A percentile compares a stretch with the other conserved stretches of the same genome.
Conservation (phyloP, 2,797 vertebrate species). For the Crocodylus rhombifer region DNA sequence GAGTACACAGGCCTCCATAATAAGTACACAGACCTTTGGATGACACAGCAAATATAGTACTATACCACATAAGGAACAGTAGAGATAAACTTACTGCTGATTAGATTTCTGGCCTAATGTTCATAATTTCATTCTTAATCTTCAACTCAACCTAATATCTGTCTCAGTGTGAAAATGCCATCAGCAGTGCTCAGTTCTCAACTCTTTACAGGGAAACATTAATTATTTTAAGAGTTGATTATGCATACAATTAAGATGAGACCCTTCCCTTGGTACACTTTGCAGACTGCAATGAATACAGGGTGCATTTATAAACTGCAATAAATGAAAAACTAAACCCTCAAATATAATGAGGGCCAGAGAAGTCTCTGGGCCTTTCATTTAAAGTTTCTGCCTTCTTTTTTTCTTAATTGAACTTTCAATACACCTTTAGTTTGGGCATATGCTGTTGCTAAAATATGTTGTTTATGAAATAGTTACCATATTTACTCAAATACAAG, state of each 20-base stretch:
- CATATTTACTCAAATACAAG: no score
- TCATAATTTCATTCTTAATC: background rate
- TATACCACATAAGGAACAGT: background rate
- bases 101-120: background rate
- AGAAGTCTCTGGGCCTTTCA: background rate
- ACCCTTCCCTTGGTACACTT: background rate
- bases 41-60: background rate
- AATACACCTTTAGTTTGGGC: background rate
- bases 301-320: background rate
- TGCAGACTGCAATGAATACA: background rate
- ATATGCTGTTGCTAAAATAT: background rate
- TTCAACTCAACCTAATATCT: background rate
- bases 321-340: background rate
- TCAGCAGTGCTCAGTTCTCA: background rate
- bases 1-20: background rate
- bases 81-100: background rate
- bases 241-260: constrained; percentile 26
- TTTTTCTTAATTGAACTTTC: background rate
- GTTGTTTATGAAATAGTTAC: no score
- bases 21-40: background rate
- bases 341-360: background rate
- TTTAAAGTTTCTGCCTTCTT: background rate
- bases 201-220: background rate
- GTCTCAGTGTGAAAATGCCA: background rate
- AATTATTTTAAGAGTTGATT: constrained; percentile 37